phyloP scores from a whole-genome alignment of 2,888 invertebrate genomes.

The Macaria notata region DNA sequence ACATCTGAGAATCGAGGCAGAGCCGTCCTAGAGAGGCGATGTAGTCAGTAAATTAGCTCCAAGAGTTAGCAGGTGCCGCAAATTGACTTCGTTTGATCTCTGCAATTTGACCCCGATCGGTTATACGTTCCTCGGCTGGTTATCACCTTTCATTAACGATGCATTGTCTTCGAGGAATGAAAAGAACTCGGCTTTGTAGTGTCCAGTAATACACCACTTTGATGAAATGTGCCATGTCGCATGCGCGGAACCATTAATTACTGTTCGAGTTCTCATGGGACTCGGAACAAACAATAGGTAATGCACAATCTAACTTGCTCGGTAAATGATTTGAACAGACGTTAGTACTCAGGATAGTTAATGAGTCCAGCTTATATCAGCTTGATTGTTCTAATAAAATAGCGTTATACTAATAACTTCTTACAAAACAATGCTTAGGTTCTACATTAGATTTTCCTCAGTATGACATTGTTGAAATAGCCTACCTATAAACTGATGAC shows the following conservation, averaged over 20 bases:
- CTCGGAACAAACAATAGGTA: conserved; percentile 25
- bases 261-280: conserved; percentile 22
- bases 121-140: conserved; percentile 35
- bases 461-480: too few species aligned
- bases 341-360: too few species aligned
- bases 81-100: conserved; percentile 44
- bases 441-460: too few species aligned
- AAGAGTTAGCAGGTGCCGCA: conserved; percentile 28
- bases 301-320: conserved; percentile 9
- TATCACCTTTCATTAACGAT: conserved; percentile 27
- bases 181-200: too few species aligned
- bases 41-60: conserved; percentile 26
- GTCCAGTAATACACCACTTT: too few species aligned
- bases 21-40: conserved; percentile 15
- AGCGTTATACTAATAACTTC: too few species aligned
- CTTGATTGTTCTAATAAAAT: too few species aligned
- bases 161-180: too few species aligned
- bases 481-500: background rate
- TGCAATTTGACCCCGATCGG: conserved; percentile 42
- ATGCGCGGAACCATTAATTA: background rate
- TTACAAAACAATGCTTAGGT: too few species aligned
- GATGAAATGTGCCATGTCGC: background rate
- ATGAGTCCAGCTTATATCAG: too few species aligned
- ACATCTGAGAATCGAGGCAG: conserved; percentile 16
- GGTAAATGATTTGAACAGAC: too few species aligned